Evolutionary conservation across 2,113 vertebrate genomes (phyloP), one percentile per base, ranked within the genome.

Genomic region (Ursus arctos): DNA sequence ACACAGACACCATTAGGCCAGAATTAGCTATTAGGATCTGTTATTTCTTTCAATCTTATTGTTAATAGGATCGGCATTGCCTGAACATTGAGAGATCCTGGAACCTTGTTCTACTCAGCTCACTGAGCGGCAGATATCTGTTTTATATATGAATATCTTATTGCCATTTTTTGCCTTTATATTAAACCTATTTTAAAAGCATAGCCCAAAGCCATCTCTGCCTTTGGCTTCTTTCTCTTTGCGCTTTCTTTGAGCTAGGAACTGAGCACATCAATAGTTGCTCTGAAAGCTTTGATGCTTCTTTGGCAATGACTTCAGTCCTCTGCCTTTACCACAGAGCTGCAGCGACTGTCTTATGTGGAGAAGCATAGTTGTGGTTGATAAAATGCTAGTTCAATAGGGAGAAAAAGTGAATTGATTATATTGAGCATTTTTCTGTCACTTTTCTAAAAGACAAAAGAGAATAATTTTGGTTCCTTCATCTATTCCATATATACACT

Each of bases 351-450:
- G 93, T 98, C 98, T 98, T 86, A 95, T 98, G 98, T 97, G 97
- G 96, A 95, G 95, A 98, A 92, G 87, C 97, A 84, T 98, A 98
- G 91, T 98, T 99, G 98, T 97, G 98, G 98, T 96, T 98, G 98
- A 98, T 97, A 98, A 98, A 98, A 96, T 36, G 69, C 92, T 97
- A 85, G 76, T 94, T 97, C 96, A 98, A 88, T 96, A 87, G 97
- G 93, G 82, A 91, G 80, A 12, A 4, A 82, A 85, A 95, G 91
- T 92, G 97, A 97, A 98, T 98, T 98, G 97, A 98, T 98, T 98
- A 97, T 95, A 98, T 96, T 79, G 95, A 95, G 96, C 85, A 92
- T 97, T 98, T 98, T 98, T 95, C 94, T 98, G 98, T 98, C 98
- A 98, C 98, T 99, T 98, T 97, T 96, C 91, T 97, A 95, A 97